Conservation (phyloP, 1,140 invertebrate species). For the Mylabris phalerata region DNA sequence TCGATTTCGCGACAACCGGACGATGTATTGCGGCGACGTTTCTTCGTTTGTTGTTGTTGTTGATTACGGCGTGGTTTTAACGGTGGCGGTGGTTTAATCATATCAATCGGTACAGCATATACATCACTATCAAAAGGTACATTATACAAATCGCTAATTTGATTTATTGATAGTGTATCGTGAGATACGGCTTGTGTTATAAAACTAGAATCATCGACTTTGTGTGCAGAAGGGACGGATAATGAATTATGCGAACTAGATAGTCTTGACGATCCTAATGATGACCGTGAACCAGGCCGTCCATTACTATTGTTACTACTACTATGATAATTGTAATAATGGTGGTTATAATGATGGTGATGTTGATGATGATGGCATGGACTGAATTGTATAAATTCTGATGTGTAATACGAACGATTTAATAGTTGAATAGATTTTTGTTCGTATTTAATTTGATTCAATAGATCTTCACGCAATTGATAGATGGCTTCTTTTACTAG, state of each 20-base stretch:
- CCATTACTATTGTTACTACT: conserved; percentile 22
- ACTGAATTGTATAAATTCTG: conserved; percentile 55
- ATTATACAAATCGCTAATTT: conserved; percentile 77
- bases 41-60: conserved; percentile 43
- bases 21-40: conserved; percentile 53
- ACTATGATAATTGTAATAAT: neutral
- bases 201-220: conserved; percentile 74
- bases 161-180: conserved; percentile 61
- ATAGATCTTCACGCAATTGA: conserved; percentile 20
- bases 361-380: conserved; percentile 46
- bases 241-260: conserved; percentile 77
- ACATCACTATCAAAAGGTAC: conserved; percentile 80
- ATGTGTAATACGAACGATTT: conserved; percentile 49
- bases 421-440: neutral
- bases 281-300: conserved; percentile 64
- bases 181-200: conserved; percentile 81
- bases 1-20: conserved; percentile 45
- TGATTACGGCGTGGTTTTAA: conserved; percentile 50
- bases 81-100: conserved; percentile 50
- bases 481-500: conserved; percentile 35
- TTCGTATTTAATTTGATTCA: conserved; percentile 15
- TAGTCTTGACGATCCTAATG: conserved; percentile 59
- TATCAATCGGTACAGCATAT: conserved; percentile 76
- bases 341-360: conserved; percentile 8
- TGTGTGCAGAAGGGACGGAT: conserved; percentile 58